These are phyloP conservation scores for Xenopus laevis DNA, from an alignment of 2,113 vertebrate species.

Conservation along the genomic window DNA sequence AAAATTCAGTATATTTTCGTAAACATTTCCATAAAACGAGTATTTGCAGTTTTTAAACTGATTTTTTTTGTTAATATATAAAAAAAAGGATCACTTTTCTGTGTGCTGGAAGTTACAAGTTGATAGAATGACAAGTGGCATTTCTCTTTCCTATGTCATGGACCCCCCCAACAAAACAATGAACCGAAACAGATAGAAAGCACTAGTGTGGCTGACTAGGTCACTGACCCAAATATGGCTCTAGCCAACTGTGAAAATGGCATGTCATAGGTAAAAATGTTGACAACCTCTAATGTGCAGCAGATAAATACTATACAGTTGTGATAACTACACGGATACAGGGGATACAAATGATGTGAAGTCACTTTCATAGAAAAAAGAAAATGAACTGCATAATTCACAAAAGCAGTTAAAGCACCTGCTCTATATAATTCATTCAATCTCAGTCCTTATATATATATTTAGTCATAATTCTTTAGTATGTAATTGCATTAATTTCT, in stretches of 20 bases:
- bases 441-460: too few species aligned
- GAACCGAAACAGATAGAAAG: constrained; percentile 12
- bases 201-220: constrained; percentile 16
- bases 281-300: constrained; percentile 25
- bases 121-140: constrained; percentile 14
- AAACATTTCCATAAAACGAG: too few species aligned
- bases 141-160: neutral
- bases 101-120: neutral
- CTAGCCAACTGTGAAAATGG: constrained; percentile 38
- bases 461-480: too few species aligned
- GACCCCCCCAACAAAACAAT: constrained; percentile 5
- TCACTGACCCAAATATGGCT: constrained; percentile 35
- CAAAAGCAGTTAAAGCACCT: too few species aligned
- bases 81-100: too few species aligned
- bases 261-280: constrained; percentile 37
- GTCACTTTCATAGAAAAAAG: neutral
- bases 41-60: too few species aligned
- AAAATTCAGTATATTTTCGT: too few species aligned
- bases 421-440: too few species aligned
- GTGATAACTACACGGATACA: constrained; percentile 13
- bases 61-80: too few species aligned
- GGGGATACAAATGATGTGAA: neutral
- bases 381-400: neutral
- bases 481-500: too few species aligned
- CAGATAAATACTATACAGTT: constrained; percentile 19